Percentiles rank a stretch among this genome's conserved stretches.
These are phyloP conservation scores for Eubasilissa regina DNA, from an alignment of 1,140 invertebrate genomes.

Conservation along the genomic window DNA sequence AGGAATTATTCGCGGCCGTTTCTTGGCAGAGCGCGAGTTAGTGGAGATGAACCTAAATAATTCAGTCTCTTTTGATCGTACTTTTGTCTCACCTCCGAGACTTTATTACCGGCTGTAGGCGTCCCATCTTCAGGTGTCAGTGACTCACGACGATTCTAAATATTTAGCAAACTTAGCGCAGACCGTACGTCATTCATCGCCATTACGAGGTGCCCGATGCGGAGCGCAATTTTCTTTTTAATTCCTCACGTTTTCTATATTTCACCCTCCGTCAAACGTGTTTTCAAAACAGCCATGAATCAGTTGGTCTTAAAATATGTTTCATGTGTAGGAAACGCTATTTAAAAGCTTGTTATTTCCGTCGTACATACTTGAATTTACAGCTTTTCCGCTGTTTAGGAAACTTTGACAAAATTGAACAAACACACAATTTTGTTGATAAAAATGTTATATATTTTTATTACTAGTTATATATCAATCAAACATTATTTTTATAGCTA, in stretches of 20 bases:
- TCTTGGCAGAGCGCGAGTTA: constrained; percentile 46
- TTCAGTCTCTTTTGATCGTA: not conserved
- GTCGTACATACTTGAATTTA: no score
- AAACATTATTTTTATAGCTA: no score
- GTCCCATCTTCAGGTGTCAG: not conserved
- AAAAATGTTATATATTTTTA: no score
- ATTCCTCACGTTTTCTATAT: no score
- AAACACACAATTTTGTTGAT: no score
- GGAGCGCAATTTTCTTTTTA: no score
- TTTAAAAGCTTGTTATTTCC: no score
- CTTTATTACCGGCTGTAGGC: not conserved
- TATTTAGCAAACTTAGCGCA: constrained; percentile 13
- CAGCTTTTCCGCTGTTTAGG: no score
- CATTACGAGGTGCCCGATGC: not conserved
- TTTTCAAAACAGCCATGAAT: constrained; percentile 7
- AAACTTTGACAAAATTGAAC: no score
- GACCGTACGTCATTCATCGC: not conserved
- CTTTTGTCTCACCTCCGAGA: not conserved
- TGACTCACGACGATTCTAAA: constrained; percentile 8
- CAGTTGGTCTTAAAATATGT: not conserved
- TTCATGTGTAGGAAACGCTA: no score
- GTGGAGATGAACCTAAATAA: constrained; percentile 49
- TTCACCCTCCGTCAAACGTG: not conserved
- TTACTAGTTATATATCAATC: no score
- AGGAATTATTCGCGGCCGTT: constrained; percentile 36